Evolutionary conservation across 2,797 vertebrate species (phyloP), one percentile per base, ranked within the genome.

Genomic region (Xenopus petersii): DNA sequence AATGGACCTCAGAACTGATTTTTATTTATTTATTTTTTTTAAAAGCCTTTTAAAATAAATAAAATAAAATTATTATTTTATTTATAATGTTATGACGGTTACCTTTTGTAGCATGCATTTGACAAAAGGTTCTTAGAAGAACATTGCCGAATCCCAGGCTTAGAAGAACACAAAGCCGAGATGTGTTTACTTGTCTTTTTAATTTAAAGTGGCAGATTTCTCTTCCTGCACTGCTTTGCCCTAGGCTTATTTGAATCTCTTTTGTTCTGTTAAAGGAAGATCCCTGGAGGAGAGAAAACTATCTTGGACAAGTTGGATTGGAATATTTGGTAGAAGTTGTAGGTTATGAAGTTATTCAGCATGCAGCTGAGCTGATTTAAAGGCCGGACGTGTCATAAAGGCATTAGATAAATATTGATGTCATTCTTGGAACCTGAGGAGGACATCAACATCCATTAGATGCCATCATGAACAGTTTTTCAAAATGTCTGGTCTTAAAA

Each of bases 171-270:
- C 75, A 73, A 69, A 60, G 71, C 62, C 64, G 73, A 64, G 58
- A 69, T 69, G 55, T 70, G 71, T 78, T 78, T 78, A 78, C 71
- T 65, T 68, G 76, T 73, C 76, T 60, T 60, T 58, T 69, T 78
- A 73, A 78, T 78, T 78, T 73, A 73, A 73, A 73, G 66, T 73
- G 76, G 54, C 76, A 78, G 71, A 42, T 78, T 60, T 55, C 49
- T 73, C 49, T 73, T 73, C 71, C 60, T 78, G 76, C 13, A n/a
- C 55, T 58, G 42, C 12, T 12, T 64, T 46, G 76, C 76, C 66
- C 42, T 48, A 60, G 76, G 76, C 71, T 73, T 56, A 64, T 70
- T 72, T 64, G 21, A 70, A 64, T 54, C 64, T 48, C 47, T 69
- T 70, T 69, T 63, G 13, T 47, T 64, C 60, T 78, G 49, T 59